Evolutionary conservation across 2,113 vertebrate species (phyloP).

Genomic region (Ciconia maguari): DNA sequence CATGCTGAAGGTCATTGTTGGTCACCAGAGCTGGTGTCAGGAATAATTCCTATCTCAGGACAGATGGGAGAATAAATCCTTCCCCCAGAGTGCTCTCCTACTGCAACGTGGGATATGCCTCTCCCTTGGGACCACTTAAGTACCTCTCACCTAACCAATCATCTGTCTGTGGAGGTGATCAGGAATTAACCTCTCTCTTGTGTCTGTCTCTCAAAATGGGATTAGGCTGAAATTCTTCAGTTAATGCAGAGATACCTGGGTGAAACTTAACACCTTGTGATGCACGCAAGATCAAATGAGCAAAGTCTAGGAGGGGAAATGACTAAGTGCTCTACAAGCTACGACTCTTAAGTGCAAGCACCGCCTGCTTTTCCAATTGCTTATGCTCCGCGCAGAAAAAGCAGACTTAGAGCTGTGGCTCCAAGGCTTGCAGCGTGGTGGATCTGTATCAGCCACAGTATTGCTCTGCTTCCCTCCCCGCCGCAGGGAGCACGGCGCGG

Average conservation of each 20-base stretch:
- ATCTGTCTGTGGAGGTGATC: neutral
- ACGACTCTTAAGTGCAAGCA: accelerated
- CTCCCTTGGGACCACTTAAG: neutral
- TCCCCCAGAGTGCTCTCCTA: neutral
- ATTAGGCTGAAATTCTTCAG: neutral
- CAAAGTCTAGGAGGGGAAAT: neutral
- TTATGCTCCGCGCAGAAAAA: neutral
- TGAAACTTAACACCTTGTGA: neutral
- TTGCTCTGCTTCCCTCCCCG: neutral
- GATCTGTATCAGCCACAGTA: neutral
- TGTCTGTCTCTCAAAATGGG: neutral
- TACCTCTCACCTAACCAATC: neutral
- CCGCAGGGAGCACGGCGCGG: accelerated
- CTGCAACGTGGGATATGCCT: neutral
- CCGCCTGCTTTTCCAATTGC: neutral
- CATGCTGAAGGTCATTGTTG: neutral
- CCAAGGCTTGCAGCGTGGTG: neutral
- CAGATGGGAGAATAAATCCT: constrained; percentile 28
- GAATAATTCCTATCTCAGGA: neutral
- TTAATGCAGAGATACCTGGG: neutral
- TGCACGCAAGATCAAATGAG: neutral
- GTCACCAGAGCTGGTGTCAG: neutral
- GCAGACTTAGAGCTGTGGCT: accelerated
- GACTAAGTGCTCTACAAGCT: neutral
- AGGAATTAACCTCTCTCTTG: neutral